Evolutionary conservation across 2,113 vertebrate species (phyloP).

Genomic region (Poicephalus meyeri): DNA sequence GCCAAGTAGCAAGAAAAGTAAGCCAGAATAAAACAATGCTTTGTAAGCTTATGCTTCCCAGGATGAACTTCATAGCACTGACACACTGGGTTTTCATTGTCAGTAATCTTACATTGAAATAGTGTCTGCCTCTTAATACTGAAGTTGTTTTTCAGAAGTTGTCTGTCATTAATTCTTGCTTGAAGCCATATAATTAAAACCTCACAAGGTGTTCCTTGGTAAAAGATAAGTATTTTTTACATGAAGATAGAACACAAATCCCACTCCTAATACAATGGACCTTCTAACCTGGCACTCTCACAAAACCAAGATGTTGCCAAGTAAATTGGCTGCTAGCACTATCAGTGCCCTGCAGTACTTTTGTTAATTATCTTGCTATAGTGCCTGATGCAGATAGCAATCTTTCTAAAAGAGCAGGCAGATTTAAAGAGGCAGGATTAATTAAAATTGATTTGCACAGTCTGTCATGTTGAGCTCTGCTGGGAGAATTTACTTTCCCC

Average conservation of each 20-base stretch:
- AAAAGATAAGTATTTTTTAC: constrained; percentile 9
- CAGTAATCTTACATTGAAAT: not conserved
- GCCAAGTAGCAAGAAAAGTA: not conserved
- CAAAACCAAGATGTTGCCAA: not conserved
- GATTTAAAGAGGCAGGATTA: constrained; percentile 78
- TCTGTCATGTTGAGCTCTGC: constrained; percentile 56
- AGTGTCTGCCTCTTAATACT: not conserved
- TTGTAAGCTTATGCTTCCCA: not conserved
- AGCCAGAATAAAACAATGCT: not conserved
- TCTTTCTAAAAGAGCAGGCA: constrained; percentile 71
- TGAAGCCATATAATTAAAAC: constrained; percentile 22
- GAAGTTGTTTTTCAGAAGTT: constrained; percentile 15
- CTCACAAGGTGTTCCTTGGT: not conserved
- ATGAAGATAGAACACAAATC: not conserved
- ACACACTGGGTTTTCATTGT: not conserved
- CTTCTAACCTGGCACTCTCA: constrained; percentile 10
- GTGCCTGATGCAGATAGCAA: constrained; percentile 59
- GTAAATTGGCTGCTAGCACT: constrained; percentile 24
- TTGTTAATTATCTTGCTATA: constrained; percentile 73
- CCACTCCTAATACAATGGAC: not conserved
- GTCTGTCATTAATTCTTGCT: constrained; percentile 37
- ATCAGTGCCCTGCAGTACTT: constrained; percentile 62
- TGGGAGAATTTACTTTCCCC: constrained; percentile 28
- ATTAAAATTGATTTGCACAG: constrained; percentile 79
- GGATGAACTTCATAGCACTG: not conserved